A percentile compares a stretch with the other conserved stretches of the same genome.
Conservation (phyloP, 2,113 vertebrate species). For the Diglossa brunneiventris region DNA sequence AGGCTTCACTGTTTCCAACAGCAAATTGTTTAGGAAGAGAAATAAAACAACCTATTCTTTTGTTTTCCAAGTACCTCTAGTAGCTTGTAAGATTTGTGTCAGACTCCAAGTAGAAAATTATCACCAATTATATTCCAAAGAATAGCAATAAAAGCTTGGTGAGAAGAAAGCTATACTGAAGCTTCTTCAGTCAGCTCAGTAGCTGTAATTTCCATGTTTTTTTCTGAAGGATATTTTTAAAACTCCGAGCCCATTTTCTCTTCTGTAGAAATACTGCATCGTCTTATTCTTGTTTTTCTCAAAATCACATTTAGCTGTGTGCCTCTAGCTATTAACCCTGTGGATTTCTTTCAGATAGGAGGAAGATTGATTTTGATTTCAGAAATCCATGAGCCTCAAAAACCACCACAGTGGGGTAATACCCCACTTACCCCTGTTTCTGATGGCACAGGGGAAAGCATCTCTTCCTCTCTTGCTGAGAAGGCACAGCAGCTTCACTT, state of each 20-base stretch:
- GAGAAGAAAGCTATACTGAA: background rate
- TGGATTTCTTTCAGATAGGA: background rate
- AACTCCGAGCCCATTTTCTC: background rate
- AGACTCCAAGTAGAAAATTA: slow-evolving; percentile 16
- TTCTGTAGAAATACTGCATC: background rate
- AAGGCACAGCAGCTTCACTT: background rate
- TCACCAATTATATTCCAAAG: slow-evolving; percentile 6
- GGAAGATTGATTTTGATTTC: background rate
- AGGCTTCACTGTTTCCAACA: background rate
- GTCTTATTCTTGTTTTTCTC: background rate
- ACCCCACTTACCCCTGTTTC: background rate
- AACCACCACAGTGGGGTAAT: background rate
- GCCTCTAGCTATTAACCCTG: background rate
- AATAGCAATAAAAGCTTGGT: slow-evolving; percentile 8
- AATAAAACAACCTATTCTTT: background rate
- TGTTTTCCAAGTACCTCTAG: background rate
- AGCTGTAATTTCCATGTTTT: background rate
- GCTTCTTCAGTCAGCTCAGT: background rate
- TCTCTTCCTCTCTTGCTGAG: background rate
- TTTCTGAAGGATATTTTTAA: background rate
- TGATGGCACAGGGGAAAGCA: background rate
- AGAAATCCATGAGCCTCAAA: background rate
- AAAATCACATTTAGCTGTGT: background rate
- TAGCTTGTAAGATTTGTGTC: background rate
- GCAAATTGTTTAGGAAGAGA: background rate